Evolutionary conservation across 53 echinoderm and acorn worm species (phyloP), one percentile per base, ranked within the genome.

Genomic region (Crossaster papposus): DNA sequence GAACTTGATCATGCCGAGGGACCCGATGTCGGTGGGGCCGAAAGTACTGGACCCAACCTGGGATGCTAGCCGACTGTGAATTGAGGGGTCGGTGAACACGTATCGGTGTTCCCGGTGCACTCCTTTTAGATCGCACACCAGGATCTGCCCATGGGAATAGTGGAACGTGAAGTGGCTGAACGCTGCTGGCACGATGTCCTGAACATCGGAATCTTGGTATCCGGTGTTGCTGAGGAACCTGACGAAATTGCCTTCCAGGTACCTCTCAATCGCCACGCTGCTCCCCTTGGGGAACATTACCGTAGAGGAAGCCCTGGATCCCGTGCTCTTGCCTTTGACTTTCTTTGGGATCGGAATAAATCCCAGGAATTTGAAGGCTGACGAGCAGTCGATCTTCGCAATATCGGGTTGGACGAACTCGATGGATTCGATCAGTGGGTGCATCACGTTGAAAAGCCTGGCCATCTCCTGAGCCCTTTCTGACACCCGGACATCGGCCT

Each of bases 81-180:
- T 55, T 7, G 55, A 7, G 20, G 55, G 55, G 55, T 55, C 55
- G 55, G 55, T 55, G 55, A 55, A 55, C 15, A 18, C 20, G 55
- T 55, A 79, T 6, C 52, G 14, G 15, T 4, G 29, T 2, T 30
- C 79, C 4, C 30, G 29, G 2, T 54, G 79, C 14, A 79, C 52
- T 28, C 79, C 54, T 54, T 79, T 38, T 12, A 79, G 51, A 30
- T 79, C 79, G 44, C 79, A 51, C 30, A 79, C 52, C 13, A 79
- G 79, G 50, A 79, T 15, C n/a, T 51, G 12, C 9, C 79, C 79
- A 17, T 29, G 4, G 17, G 79, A 79, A 10, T 79, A 17, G 79
- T 79, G 79, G 79, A 51, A 79, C 3, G 79, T 79, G 79, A 51
- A 79, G 54, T 79, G 79, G 3, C 79, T 79, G 54, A 54, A 79